These are phyloP conservation scores for Chymomyza fuscimana DNA, from an alignment of 2,888 invertebrate genomes.

Conservation along the genomic window DNA sequence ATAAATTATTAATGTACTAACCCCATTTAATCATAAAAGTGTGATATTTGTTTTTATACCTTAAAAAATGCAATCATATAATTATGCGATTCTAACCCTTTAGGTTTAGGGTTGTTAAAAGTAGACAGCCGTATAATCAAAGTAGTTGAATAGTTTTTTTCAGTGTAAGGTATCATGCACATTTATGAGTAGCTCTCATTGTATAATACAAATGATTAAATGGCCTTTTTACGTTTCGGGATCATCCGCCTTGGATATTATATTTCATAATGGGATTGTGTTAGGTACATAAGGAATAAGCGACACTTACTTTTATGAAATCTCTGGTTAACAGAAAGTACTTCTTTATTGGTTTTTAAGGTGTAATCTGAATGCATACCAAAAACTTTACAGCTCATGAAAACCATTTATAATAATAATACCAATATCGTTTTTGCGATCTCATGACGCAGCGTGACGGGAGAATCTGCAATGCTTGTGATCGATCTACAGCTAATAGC, in stretches of 20 bases:
- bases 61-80: background rate
- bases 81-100: background rate
- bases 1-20: background rate
- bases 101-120: background rate
- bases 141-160: too few species aligned
- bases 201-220: background rate
- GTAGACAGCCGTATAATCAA: background rate
- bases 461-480: too few species aligned
- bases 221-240: background rate
- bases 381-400: too few species aligned
- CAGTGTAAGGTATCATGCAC: background rate
- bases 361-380: too few species aligned
- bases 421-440: too few species aligned
- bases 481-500: too few species aligned
- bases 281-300: too few species aligned
- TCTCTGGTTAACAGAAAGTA: too few species aligned
- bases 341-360: too few species aligned
- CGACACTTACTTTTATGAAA: too few species aligned
- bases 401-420: too few species aligned
- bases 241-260: background rate
- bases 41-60: background rate
- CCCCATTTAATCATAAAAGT: background rate
- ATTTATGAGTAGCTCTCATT: background rate
- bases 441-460: too few species aligned
- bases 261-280: background rate